Conservation (phyloP, 1,140 invertebrate genomes). For the Ostrea edulis region DNA sequence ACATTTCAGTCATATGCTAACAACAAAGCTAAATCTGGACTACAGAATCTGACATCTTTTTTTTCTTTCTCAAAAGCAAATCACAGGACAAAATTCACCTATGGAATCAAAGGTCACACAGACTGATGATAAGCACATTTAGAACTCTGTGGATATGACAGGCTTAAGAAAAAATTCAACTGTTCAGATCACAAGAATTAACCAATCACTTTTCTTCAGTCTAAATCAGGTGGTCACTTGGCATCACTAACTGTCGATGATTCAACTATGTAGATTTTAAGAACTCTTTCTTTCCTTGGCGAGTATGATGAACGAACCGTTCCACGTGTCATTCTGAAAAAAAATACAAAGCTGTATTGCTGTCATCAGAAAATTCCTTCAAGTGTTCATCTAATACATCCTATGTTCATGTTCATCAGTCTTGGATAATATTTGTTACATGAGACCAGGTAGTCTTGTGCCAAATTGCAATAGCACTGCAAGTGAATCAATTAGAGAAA, state of each 20-base stretch:
- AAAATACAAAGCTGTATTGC: background rate
- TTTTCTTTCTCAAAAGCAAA: background rate
- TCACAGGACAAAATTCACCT: slow-evolving; percentile 19
- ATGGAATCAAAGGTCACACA: slow-evolving; percentile 11
- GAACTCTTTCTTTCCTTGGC: slow-evolving; percentile 85
- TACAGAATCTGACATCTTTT: background rate
- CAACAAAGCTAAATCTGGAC: background rate
- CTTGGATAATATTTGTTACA: too few relatives aligned
- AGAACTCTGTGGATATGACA: background rate
- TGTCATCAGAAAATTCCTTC: background rate
- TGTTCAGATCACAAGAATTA: background rate
- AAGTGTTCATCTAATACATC: background rate
- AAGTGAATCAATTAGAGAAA: too few relatives aligned
- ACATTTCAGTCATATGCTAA: background rate
- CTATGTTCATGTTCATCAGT: too few relatives aligned
- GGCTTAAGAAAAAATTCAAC: background rate
- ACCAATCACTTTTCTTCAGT: slow-evolving; percentile 30
- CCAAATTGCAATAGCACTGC: too few relatives aligned
- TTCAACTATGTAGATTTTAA: slow-evolving; percentile 87
- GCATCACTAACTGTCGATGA: slow-evolving; percentile 47
- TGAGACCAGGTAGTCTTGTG: too few relatives aligned
- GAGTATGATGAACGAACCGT: slow-evolving; percentile 74
- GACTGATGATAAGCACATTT: background rate
- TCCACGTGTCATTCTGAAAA: slow-evolving; percentile 68
- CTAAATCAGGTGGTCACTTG: slow-evolving; percentile 50